Evolutionary conservation across 2,113 vertebrate genomes (phyloP), one percentile per base, ranked within the genome.

Genomic region (Odocoileus hemionus): DNA sequence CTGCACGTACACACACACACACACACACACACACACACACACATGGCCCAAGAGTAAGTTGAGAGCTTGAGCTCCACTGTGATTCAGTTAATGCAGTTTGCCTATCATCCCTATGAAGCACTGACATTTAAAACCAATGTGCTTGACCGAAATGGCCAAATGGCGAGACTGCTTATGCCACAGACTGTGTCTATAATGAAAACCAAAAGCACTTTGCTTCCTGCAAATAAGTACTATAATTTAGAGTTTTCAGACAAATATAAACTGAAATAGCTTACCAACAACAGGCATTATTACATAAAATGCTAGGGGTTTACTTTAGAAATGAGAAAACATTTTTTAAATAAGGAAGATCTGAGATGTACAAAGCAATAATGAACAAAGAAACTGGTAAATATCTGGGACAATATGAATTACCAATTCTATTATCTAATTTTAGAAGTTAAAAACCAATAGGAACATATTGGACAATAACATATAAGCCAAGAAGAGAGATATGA

Each of bases 311-410:
- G 28, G 7, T n/a, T 6, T 58, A 94, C 21, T 91, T 88, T 23
- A 84, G 4, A 96, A 50, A 79, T 89, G 86, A 55, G 52, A 85
- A 91, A 78, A 87, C 47, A 91, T 82, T 3, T 86, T 84, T 86
- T 55, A 36, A 33, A 1, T 60, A 86, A 85, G 55, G 45, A 76
- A 88, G 19, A n/a, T 17, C 55, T 67, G 55, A 92, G 15, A 78
- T 84, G 3, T 13, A 76, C 78, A 43, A 96, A 64, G 17, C 10
- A 92, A 79, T 43, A 85, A 61, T 43, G 21, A 80, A 16, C 5
- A 85, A 89, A 89, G 14, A 70, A 92, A 89, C 3, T 36, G 23
- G 52, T 55, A 55, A 28, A 28, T 43, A 64, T 45, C 26, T 57
- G 39, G 33, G 36, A 86, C 70, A 86, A 89, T 74, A 86, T 61